Conservation (phyloP, 2,888 invertebrate genomes). For the Brenthis ino region DNA sequence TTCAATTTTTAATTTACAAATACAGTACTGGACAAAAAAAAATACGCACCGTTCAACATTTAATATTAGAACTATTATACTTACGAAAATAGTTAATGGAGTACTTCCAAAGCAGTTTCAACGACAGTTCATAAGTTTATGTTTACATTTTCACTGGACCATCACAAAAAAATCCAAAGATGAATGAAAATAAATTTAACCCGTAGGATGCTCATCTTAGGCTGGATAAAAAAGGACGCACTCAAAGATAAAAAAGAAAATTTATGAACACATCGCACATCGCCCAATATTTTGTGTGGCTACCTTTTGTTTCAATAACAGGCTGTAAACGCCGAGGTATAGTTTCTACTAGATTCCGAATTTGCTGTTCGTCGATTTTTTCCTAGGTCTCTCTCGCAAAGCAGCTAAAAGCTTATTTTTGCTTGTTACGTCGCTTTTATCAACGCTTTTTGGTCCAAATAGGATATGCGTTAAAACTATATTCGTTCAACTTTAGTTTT, state of each 20-base stretch:
- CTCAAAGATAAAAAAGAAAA: background rate
- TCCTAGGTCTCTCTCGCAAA: too few relatives aligned
- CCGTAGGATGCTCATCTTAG: background rate
- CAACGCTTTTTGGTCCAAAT: too few relatives aligned
- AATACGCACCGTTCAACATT: background rate
- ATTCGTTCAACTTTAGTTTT: background rate
- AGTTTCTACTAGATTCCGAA: background rate
- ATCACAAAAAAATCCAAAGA: background rate
- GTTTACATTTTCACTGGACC: background rate
- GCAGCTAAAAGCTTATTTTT: too few relatives aligned
- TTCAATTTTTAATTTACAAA: too few relatives aligned
- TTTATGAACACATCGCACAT: background rate
- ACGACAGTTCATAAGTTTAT: background rate
- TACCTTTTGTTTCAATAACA: background rate
- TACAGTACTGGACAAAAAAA: background rate
- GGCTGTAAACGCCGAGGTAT: background rate
- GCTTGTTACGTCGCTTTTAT: too few relatives aligned
- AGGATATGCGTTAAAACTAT: background rate
- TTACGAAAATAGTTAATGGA: background rate
- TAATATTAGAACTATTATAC: background rate
- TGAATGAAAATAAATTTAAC: background rate
- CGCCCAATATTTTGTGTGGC: background rate
- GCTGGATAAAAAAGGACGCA: background rate
- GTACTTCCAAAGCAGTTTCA: background rate
- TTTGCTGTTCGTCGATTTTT: background rate